Conservation (phyloP, 2,888 invertebrate species). For the Nomada hirtipes region DNA sequence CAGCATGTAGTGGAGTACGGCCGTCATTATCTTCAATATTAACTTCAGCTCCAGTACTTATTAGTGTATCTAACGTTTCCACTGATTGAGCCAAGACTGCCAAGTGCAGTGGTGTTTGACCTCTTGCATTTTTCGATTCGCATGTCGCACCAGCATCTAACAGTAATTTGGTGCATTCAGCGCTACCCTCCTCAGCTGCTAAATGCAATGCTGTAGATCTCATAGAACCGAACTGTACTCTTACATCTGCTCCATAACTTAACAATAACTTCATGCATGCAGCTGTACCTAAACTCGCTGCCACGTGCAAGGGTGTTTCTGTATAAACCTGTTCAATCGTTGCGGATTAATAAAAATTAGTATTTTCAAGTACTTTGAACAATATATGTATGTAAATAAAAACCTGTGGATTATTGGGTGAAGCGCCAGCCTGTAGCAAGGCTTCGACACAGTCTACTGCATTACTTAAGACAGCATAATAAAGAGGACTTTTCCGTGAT, state of each 20-base stretch:
- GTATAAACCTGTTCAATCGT: conserved; percentile 88
- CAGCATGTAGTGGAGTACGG: conserved; percentile 91
- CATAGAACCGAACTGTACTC: conserved; percentile 89
- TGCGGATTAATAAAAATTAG: background rate
- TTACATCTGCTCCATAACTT: conserved; percentile 91
- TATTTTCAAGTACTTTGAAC: background rate
- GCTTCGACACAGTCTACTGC: conserved; percentile 90
- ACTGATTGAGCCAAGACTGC: conserved; percentile 92
- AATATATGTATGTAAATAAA: conserved; percentile 1
- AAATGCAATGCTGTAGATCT: conserved; percentile 93
- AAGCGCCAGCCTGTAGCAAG: conserved; percentile 91
- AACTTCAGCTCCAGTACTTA: conserved; percentile 88
- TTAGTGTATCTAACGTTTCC: conserved; percentile 90
- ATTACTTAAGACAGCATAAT: conserved; percentile 93
- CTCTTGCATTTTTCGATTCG: conserved; percentile 90
- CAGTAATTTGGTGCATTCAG: conserved; percentile 90
- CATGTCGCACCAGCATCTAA: conserved; percentile 91
- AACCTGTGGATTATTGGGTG: conserved; percentile 93
- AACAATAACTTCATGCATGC: conserved; percentile 90
- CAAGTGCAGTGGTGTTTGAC: conserved; percentile 93
- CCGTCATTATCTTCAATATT: conserved; percentile 90
- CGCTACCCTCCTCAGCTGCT: conserved; percentile 94
- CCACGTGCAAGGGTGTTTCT: conserved; percentile 93
- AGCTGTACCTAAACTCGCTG: conserved; percentile 90
- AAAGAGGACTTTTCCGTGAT: conserved; percentile 90